These are phyloP conservation scores for Tineola bisselliella DNA, from an alignment of 2,888 invertebrate species.

Conservation along the genomic window DNA sequence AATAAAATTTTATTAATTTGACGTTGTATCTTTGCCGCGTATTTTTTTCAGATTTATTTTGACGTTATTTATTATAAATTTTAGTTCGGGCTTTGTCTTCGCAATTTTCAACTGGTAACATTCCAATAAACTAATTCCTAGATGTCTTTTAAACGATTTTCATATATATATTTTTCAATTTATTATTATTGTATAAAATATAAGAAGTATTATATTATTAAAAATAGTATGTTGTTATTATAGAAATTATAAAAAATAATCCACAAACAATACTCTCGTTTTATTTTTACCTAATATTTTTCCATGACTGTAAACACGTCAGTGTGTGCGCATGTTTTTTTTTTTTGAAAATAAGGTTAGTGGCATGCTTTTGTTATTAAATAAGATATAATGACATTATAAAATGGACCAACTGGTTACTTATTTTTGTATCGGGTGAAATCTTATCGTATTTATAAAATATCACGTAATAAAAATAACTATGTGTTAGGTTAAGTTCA, in stretches of 20 bases:
- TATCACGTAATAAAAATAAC: no score
- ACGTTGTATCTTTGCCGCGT: no score
- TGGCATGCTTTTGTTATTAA: no score
- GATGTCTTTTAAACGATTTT: slow-evolving; percentile 10
- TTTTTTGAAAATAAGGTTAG: no score
- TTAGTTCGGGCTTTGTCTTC: background rate
- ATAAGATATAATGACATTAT: no score
- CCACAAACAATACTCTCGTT: background rate
- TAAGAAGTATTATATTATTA: slow-evolving; percentile 8
- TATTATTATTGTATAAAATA: slow-evolving; percentile 13
- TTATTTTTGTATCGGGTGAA: no score
- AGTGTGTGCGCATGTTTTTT: no score
- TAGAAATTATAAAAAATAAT: background rate
- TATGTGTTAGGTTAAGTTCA: no score
- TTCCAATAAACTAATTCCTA: slow-evolving; percentile 5
- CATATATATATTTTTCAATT: slow-evolving; percentile 15
- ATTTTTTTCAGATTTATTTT: background rate
- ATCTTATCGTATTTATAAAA: no score
- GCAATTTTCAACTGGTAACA: background rate
- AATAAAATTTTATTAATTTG: no score
- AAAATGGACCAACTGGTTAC: no score
- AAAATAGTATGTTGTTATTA: background rate
- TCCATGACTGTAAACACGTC: background rate
- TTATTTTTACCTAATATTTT: background rate
- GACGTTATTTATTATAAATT: background rate